A percentile compares a stretch with the other conserved stretches of the same genome.
Evolutionary conservation across 2,797 vertebrate species (phyloP).

Genomic region (Karalla daura): DNA sequence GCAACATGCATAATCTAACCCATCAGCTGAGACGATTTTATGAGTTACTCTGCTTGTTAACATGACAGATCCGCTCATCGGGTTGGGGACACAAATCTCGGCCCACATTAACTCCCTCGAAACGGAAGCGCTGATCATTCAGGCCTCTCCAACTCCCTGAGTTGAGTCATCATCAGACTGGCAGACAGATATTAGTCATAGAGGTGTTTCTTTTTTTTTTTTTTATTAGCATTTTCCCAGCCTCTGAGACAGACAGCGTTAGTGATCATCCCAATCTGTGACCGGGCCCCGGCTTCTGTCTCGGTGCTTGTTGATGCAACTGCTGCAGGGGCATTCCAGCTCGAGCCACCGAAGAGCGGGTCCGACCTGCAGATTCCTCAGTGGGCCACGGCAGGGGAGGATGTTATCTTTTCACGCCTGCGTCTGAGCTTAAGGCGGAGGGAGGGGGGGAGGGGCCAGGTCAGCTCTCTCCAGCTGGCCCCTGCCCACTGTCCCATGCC

Average conservation of each 20-base stretch:
- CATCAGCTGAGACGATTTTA: slow-evolving; percentile 4
- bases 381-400: slow-evolving; percentile 72
- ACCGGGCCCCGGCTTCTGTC: slow-evolving; percentile 48
- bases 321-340: slow-evolving; percentile 77
- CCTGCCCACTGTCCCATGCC: slow-evolving; percentile 52
- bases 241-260: slow-evolving; percentile 17
- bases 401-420: slow-evolving; percentile 78
- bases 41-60: not conserved
- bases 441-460: slow-evolving; percentile 23
- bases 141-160: not conserved
- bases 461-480: slow-evolving; percentile 57
- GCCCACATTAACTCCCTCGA: slow-evolving; percentile 16
- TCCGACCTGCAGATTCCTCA: slow-evolving; percentile 68
- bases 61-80: slow-evolving; percentile 27
- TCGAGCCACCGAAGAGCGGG: slow-evolving; percentile 57
- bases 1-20: not conserved
- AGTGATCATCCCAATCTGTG: slow-evolving; percentile 31
- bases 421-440: slow-evolving; percentile 41
- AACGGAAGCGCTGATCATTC: not conserved
- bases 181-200: slow-evolving; percentile 11
- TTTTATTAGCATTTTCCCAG: not conserved
- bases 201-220: no score
- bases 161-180: slow-evolving; percentile 13
- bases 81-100: slow-evolving; percentile 30
- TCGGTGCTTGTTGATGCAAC: slow-evolving; percentile 75